Percentiles rank a stretch among this genome's conserved stretches.
Evolutionary conservation across 1,140 invertebrate genomes (phyloP).

Genomic region (Limonius californicus): DNA sequence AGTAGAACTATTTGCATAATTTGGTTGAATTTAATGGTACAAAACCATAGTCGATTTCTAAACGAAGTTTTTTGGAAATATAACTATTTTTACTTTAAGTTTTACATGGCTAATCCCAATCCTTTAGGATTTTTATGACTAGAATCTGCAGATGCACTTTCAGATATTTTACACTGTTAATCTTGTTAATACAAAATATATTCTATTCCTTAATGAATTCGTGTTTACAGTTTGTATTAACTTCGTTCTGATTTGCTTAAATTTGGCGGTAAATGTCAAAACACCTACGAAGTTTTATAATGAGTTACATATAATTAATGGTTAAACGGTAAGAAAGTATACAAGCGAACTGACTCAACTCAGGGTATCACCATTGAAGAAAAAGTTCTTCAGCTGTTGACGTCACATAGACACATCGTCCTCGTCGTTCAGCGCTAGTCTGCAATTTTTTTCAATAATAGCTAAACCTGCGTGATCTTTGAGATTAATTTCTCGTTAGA

Average conservation of each 20-base stretch:
- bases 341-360: slow-evolving; percentile 19
- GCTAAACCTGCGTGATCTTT: slow-evolving; percentile 8
- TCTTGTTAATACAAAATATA: too few species aligned
- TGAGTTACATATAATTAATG: neutral
- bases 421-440: neutral
- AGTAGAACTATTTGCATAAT: too few species aligned
- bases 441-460: slow-evolving; percentile 10
- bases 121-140: too few species aligned
- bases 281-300: neutral
- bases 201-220: too few species aligned
- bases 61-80: too few species aligned
- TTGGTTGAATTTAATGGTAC: too few species aligned
- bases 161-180: too few species aligned
- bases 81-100: too few species aligned
- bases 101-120: too few species aligned
- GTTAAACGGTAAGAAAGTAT: neutral
- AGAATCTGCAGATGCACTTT: too few species aligned
- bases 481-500: slow-evolving; percentile 27
- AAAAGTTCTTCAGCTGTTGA: neutral
- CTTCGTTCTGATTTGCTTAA: neutral
- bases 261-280: neutral
- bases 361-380: slow-evolving; percentile 17
- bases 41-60: too few species aligned
- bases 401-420: neutral
- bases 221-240: neutral